These are phyloP conservation scores for Carettochelys insculpta DNA, from an alignment of 2,113 vertebrate genomes.

Conservation along the genomic window DNA sequence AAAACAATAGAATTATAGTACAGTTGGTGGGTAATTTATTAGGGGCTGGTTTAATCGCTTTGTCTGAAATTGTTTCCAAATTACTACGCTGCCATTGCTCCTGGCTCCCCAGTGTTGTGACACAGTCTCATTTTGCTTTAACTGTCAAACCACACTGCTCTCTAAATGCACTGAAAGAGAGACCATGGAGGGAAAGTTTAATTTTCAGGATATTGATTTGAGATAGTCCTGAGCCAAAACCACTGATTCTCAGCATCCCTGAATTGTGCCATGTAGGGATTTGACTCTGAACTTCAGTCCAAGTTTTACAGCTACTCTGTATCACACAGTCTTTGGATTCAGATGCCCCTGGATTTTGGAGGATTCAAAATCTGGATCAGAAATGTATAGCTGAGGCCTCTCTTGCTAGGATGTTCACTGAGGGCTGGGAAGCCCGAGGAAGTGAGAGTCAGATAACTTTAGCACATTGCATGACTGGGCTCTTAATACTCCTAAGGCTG, in stretches of 20 bases:
- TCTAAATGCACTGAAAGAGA: neutral
- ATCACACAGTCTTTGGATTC: neutral
- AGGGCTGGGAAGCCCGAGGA: rapidly evolving
- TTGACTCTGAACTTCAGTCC: neutral
- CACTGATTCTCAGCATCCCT: rapidly evolving
- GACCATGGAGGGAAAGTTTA: neutral
- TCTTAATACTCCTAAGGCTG: neutral
- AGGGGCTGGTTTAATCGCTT: neutral
- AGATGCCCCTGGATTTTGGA: rapidly evolving
- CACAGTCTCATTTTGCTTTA: constrained; percentile 14
- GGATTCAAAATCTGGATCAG: neutral
- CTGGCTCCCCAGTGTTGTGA: constrained; percentile 2
- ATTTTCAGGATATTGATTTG: neutral
- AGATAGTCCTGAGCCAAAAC: neutral
- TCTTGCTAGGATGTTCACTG: neutral
- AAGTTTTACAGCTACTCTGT: neutral
- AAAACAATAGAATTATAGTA: neutral
- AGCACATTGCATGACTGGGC: rapidly evolving
- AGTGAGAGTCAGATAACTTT: neutral
- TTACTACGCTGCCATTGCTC: neutral
- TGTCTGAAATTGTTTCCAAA: constrained; percentile 48
- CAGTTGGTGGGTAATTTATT: neutral
- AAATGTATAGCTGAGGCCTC: neutral
- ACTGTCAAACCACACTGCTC: neutral
- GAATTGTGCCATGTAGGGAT: rapidly evolving